phyloP scores from a whole-genome alignment of 2,797 vertebrate genomes.

The Erpetoichthys calabaricus region DNA sequence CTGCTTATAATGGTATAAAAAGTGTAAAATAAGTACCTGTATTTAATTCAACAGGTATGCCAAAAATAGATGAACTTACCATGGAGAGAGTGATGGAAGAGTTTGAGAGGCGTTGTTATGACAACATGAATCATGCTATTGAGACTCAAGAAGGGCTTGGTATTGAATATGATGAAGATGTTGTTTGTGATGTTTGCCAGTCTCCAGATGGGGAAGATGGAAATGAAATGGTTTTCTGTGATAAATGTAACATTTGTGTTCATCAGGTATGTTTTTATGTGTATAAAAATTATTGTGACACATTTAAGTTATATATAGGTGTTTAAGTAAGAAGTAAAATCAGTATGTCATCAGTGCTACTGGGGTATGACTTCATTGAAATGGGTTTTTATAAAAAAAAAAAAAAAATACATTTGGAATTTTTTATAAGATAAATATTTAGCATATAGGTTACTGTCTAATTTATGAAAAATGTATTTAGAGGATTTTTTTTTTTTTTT shows the following conservation, averaged over 20 bases:
- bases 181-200: conserved; percentile 90
- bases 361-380: no score
- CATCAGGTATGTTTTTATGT: conserved; percentile 64
- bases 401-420: no score
- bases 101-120: conserved; percentile 76
- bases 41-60: conserved; percentile 49
- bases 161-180: conserved; percentile 94
- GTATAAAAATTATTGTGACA: not conserved
- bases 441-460: no score
- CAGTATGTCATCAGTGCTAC: no score
- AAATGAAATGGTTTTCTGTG: conserved; percentile 98
- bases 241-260: conserved; percentile 97
- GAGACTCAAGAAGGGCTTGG: conserved; percentile 91
- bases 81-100: conserved; percentile 89
- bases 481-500: no score
- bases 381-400: no score
- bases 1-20: no score
- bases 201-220: conserved; percentile 92
- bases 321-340: no score
- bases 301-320: not conserved
- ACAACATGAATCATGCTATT: conserved; percentile 88
- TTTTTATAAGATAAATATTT: no score
- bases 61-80: conserved; percentile 68
- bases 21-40: no score
- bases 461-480: no score